Evolutionary conservation across 2,888 invertebrate genomes (phyloP).

Genomic region (Muschampia plurimacula): DNA sequence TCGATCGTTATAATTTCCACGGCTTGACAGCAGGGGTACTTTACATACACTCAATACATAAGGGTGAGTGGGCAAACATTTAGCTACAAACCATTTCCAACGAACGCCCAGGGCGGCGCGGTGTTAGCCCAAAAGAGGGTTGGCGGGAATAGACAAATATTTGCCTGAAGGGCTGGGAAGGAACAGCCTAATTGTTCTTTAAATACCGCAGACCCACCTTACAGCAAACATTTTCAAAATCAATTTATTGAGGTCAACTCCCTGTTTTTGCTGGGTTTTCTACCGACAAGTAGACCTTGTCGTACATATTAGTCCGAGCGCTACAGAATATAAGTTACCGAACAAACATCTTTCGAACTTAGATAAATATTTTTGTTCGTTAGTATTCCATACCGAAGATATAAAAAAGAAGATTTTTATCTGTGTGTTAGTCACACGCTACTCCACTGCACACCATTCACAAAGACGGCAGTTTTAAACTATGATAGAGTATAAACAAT

Average conservation of each 20-base stretch:
- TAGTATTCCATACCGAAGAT: constrained; percentile 30
- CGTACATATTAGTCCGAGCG: constrained; percentile 49
- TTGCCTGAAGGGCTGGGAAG: constrained; percentile 78
- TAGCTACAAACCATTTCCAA: constrained; percentile 73
- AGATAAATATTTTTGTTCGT: constrained; percentile 56
- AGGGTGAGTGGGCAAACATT: constrained; percentile 77
- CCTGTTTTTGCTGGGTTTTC: constrained; percentile 64
- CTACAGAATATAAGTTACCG: constrained; percentile 62
- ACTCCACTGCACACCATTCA: constrained; percentile 1
- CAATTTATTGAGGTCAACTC: constrained; percentile 76
- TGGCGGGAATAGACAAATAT: constrained; percentile 84
- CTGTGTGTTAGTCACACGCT: constrained; percentile 5
- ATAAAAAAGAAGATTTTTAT: constrained; percentile 18
- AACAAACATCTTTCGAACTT: constrained; percentile 63
- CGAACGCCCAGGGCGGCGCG: constrained; percentile 75
- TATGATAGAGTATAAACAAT: neutral
- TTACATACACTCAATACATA: constrained; percentile 67
- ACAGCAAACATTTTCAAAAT: constrained; percentile 77
- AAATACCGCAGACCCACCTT: constrained; percentile 80
- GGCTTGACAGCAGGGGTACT: constrained; percentile 62
- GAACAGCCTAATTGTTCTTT: constrained; percentile 84
- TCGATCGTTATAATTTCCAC: constrained; percentile 52
- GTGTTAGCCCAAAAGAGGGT: constrained; percentile 74
- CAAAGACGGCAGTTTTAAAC: neutral
- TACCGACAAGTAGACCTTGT: constrained; percentile 47